Base-by-base conservation (phyloP, 1,140 invertebrate genomes). In the Melipona quadrifasciata region DNA sequence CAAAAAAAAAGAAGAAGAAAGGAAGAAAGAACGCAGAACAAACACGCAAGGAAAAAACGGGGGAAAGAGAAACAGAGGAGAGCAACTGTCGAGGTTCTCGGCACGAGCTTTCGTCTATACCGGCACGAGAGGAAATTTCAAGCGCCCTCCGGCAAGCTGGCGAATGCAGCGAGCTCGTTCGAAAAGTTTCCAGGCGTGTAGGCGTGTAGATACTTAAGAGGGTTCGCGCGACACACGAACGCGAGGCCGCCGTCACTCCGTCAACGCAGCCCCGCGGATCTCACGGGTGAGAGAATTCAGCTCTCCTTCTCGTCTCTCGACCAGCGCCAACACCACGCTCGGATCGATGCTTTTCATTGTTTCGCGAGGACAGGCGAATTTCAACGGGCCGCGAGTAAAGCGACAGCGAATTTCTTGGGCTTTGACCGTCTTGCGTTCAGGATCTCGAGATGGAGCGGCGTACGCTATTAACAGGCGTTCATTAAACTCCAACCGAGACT, bases 321-420 rank as follows among this genome's bases (percentile, higher is more conserved):
- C 31, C 31, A 31, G 31, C 31, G 67, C 67, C 73, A 75, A 77
- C 39, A 47, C 39, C 39, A 47, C 39, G 39, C 39, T 47, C 82
- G 87, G 89, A 92, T 93, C 90, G 90, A 93, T 91, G 91, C 87
- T 90, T 92, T 91, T 92, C 90, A 92, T 92, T 92, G 91, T 91
- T 93, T 88, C 87, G 83, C 76, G 71, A 47, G 87, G 85, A 91
- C 88, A 85, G 83, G 80, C 72, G 39, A 47, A 47, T 47, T 47
- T 47, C 39, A 47, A 47, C 39, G 39, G 39, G 39, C 39, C 39
- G 39, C 39, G 87, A 91, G 86, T 85, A 87, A 86, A 81, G 24
- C 74, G 82, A 75, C 80, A 71, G 78, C 77, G 80, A 80, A 84
- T 82, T 90, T 86, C 81, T 80, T 80, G 77, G 87, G 88, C 87